phyloP scores from a whole-genome alignment of 2,113 vertebrate species.

The Pangasianodon hypophthalmus region DNA sequence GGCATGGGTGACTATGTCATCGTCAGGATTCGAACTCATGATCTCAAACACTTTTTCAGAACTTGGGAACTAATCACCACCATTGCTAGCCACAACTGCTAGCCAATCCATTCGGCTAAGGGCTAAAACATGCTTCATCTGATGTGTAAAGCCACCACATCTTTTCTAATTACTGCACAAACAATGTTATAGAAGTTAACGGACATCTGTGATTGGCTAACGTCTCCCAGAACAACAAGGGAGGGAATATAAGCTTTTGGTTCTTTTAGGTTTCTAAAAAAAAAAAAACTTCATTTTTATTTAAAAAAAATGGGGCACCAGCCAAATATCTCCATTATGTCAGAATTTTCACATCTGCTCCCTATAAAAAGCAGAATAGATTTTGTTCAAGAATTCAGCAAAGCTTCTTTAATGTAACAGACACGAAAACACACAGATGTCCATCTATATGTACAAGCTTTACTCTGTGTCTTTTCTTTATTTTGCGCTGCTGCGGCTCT shows the following conservation, averaged over 20 bases:
- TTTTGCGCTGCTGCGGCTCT: conserved; percentile 88
- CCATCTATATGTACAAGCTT: neutral
- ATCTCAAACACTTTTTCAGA: neutral
- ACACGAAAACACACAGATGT: conserved; percentile 7
- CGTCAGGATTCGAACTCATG: neutral
- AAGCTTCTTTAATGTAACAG: neutral
- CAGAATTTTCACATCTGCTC: neutral
- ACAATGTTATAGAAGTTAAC: neutral
- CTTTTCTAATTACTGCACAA: neutral
- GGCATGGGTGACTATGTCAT: neutral
- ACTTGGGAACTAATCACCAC: neutral
- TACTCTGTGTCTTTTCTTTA: conserved; percentile 69
- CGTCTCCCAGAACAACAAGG: neutral
- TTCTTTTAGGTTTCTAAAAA: neutral
- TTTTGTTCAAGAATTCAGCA: neutral
- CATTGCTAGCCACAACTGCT: neutral
- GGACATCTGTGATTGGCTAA: neutral
- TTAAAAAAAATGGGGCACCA: neutral
- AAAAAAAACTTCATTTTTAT: neutral
- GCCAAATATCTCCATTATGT: neutral
- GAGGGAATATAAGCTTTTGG: neutral
- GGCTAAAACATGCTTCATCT: neutral
- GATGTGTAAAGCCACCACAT: neutral
- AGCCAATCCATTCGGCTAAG: neutral
- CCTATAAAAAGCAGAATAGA: neutral